A percentile compares a stretch with the other conserved stretches of the same genome.
phyloP scores from a whole-genome alignment of 2,797 vertebrate species.

The Erethizon dorsatum region DNA sequence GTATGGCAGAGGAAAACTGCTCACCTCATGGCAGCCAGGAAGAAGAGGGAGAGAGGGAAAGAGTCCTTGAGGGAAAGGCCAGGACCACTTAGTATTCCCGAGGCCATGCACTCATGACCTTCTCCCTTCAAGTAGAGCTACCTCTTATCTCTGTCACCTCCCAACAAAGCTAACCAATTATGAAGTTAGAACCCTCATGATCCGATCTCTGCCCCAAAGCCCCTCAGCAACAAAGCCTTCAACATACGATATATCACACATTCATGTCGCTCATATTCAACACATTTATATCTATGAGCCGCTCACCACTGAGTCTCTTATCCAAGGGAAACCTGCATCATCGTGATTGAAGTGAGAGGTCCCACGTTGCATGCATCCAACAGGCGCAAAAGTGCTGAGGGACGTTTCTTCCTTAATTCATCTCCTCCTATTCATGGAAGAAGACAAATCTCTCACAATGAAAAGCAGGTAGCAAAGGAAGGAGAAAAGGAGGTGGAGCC shows the following conservation, averaged over 20 bases:
- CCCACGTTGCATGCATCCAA: not conserved
- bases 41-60: not conserved
- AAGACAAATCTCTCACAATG: not conserved
- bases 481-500: not conserved
- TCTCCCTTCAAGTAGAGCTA: fast-evolving
- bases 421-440: not conserved
- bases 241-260: not conserved
- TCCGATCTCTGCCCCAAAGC: not conserved
- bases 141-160: not conserved
- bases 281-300: not conserved
- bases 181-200: not conserved
- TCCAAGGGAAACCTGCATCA: not conserved
- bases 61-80: not conserved
- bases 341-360: not conserved
- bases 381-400: not conserved
- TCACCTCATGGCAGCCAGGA: not conserved
- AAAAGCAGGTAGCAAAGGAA: not conserved
- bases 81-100: not conserved
- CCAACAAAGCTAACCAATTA: not conserved
- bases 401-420: not conserved
- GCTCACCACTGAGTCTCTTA: fast-evolving
- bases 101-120: not conserved
- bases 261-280: not conserved
- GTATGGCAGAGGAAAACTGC: not conserved
- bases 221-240: not conserved